Evolutionary conservation across 2,797 vertebrate genomes (phyloP).

Genomic region (Sebastiscus albofasciatus): DNA sequence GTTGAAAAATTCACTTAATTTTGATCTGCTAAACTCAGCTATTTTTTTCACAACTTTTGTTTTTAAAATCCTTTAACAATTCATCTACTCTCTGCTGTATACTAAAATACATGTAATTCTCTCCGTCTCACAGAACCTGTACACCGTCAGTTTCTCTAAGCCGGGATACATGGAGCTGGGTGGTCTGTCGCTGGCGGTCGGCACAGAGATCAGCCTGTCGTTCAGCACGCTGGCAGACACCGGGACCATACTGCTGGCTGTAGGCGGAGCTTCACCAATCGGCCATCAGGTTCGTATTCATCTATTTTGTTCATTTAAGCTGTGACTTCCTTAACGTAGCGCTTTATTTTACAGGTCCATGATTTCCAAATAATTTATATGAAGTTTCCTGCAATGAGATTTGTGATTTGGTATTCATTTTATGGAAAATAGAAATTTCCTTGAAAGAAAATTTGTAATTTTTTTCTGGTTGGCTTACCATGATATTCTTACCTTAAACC

Average conservation of each 20-base stretch:
- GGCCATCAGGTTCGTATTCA: conserved; percentile 47
- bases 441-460: too few species aligned
- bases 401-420: background rate
- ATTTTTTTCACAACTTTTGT: background rate
- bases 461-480: too few species aligned
- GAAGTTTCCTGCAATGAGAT: background rate
- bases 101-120: background rate
- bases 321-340: background rate
- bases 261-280: conserved; percentile 63
- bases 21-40: too few species aligned
- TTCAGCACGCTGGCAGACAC: conserved; percentile 94
- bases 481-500: too few species aligned
- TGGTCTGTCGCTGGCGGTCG: conserved; percentile 82
- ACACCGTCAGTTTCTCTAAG: conserved; percentile 92
- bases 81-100: background rate
- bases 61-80: background rate
- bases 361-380: background rate
- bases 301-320: background rate
- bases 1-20: background rate
- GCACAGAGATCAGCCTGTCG: conserved; percentile 94
- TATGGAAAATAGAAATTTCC: too few species aligned
- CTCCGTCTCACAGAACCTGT: conserved; percentile 86
- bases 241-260: conserved; percentile 91
- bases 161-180: conserved; percentile 91
- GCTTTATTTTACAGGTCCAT: background rate